A percentile compares a stretch with the other conserved stretches of the same genome.
Evolutionary conservation across 2,113 vertebrate species (phyloP).

Genomic region (Actenoides lindsayi): DNA sequence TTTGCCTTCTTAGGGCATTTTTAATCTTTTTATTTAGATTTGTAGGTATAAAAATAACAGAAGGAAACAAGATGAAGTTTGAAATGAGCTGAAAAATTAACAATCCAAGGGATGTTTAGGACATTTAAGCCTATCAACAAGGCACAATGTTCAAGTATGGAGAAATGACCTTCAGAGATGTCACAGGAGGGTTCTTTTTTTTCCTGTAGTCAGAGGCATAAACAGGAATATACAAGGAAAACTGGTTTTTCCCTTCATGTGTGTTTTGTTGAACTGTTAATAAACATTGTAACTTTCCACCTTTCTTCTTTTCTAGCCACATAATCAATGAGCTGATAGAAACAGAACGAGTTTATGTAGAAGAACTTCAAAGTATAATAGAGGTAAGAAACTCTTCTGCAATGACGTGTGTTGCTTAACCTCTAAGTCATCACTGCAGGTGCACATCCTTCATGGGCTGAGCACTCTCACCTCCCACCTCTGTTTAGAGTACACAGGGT

Average conservation of each 20-base stretch:
- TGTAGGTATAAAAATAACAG: neutral
- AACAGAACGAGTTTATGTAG: slow-evolving; percentile 92
- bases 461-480: neutral
- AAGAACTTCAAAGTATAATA: slow-evolving; percentile 94
- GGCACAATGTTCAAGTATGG: neutral
- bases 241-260: neutral
- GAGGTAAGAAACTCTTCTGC: slow-evolving; percentile 79
- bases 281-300: neutral
- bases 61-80: neutral
- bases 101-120: neutral
- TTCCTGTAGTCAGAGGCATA: neutral
- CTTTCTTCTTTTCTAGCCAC: slow-evolving; percentile 76
- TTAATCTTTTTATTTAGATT: neutral
- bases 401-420: neutral
- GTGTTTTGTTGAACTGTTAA: neutral
- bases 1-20: neutral
- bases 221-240: neutral
- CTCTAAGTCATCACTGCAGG: neutral
- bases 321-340: slow-evolving; percentile 94
- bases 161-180: neutral
- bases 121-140: neutral
- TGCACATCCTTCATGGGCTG: neutral
- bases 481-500: neutral
- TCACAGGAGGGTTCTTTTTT: neutral
- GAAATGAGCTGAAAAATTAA: neutral